A percentile compares a stretch with the other conserved stretches of the same genome.
phyloP scores from a whole-genome alignment of 2,797 vertebrate species.

The Spea hammondii region DNA sequence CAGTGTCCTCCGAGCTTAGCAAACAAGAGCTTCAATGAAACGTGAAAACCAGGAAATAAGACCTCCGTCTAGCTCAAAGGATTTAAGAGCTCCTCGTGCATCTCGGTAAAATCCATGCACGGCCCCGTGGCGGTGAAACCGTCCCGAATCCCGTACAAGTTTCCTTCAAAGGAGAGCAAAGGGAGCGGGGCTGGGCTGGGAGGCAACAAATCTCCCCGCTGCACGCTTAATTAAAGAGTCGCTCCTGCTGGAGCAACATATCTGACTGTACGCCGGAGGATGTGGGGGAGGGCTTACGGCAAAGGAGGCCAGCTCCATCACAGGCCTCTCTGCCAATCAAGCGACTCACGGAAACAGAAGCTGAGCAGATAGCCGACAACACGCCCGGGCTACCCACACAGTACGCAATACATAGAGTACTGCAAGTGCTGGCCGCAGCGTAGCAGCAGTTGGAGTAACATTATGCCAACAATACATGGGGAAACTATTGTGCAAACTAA shows the following conservation, averaged over 20 bases:
- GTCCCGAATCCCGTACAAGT: conserved; percentile 45
- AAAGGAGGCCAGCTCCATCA: conserved; percentile 39
- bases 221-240: conserved; percentile 37
- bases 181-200: conserved; percentile 35
- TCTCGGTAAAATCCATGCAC: conserved; percentile 42
- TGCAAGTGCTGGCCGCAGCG: neutral
- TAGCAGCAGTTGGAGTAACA: neutral
- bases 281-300: conserved; percentile 50
- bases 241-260: conserved; percentile 37
- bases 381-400: conserved; percentile 5
- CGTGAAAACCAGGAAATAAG: conserved; percentile 42
- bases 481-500: too few species aligned
- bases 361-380: conserved; percentile 12
- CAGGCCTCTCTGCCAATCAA: conserved; percentile 53
- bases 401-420: neutral
- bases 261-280: conserved; percentile 52
- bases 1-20: conserved; percentile 46
- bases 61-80: conserved; percentile 32
- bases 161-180: conserved; percentile 29
- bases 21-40: conserved; percentile 34
- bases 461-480: too few species aligned
- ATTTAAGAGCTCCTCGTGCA: conserved; percentile 13
- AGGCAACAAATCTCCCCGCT: conserved; percentile 32
- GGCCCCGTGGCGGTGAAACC: conserved; percentile 18
- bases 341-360: conserved; percentile 41